phyloP scores from a whole-genome alignment of 1,140 invertebrate genomes.

The Tenebrio molitor region DNA sequence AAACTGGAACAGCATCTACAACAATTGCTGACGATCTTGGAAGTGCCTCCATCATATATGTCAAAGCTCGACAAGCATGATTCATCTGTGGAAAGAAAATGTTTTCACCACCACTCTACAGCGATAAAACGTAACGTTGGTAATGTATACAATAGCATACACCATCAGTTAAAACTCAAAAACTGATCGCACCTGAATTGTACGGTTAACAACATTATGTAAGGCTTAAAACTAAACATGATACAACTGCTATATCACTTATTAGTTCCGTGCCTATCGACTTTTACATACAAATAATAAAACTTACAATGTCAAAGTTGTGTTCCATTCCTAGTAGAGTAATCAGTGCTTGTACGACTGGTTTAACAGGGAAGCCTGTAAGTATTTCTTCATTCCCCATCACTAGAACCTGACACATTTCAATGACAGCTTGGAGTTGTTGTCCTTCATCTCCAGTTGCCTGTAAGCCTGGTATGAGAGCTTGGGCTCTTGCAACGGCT shows the following conservation, averaged over 20 bases:
- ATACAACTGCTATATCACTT: no score
- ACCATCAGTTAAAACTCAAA: slow-evolving; percentile 54
- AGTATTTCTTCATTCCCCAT: slow-evolving; percentile 99
- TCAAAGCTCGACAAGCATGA: slow-evolving; percentile 96
- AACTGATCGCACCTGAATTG: slow-evolving; percentile 58
- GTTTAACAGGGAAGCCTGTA: slow-evolving; percentile 97
- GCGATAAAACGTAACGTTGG: no score
- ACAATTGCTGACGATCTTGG: slow-evolving; percentile 96
- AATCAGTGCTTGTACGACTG: slow-evolving; percentile 96
- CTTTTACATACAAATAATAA: no score
- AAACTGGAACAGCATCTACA: slow-evolving; percentile 96
- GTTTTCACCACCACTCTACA: no score
- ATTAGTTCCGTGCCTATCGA: no score
- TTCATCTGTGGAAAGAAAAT: no score
- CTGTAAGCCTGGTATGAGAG: slow-evolving; percentile 93
- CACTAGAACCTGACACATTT: slow-evolving; percentile 98
- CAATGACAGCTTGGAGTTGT: slow-evolving; percentile 96
- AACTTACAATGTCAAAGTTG: slow-evolving; percentile 95
- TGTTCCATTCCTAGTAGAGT: slow-evolving; percentile 92
- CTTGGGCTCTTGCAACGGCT: slow-evolving; percentile 92
- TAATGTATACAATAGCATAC: slow-evolving; percentile 59
- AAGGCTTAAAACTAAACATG: slow-evolving; percentile 16
- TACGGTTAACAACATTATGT: slow-evolving; percentile 31
- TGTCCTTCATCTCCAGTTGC: slow-evolving; percentile 96
- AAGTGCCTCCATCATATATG: slow-evolving; percentile 99